phyloP scores from a whole-genome alignment of 2,888 invertebrate species.

The Copidosoma aretas region DNA sequence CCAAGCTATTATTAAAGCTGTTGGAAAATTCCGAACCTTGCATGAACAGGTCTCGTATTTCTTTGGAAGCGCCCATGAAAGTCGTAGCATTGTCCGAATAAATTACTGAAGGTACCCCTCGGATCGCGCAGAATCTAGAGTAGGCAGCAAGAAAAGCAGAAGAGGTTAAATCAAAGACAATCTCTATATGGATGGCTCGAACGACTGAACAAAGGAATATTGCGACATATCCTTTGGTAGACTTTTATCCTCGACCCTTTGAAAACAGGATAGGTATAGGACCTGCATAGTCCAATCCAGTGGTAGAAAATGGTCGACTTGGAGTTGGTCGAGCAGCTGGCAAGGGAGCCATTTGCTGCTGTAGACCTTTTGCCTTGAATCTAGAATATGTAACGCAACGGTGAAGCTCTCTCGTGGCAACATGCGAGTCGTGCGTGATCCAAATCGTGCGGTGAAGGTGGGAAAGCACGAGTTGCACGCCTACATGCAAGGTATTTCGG shows the following conservation, averaged over 20 bases:
- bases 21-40: no score
- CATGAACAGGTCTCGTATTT: no score
- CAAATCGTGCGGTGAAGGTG: neutral
- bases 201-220: no score
- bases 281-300: conserved; percentile 46
- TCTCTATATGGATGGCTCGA: no score
- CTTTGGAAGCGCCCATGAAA: no score
- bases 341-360: neutral
- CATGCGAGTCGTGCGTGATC: neutral
- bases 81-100: no score
- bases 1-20: no score
- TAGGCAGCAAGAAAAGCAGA: no score
- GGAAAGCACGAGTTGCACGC: neutral
- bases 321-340: neutral
- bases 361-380: neutral
- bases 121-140: no score
- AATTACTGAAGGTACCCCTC: no score
- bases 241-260: conserved; percentile 36
- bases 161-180: no score
- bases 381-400: neutral
- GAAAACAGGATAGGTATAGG: conserved; percentile 33
- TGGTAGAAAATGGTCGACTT: conserved; percentile 30
- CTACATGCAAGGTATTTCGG: neutral
- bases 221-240: no score
- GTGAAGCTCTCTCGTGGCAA: neutral